phyloP scores from a whole-genome alignment of 2,113 vertebrate species.

The Xyrauchen texanus region DNA sequence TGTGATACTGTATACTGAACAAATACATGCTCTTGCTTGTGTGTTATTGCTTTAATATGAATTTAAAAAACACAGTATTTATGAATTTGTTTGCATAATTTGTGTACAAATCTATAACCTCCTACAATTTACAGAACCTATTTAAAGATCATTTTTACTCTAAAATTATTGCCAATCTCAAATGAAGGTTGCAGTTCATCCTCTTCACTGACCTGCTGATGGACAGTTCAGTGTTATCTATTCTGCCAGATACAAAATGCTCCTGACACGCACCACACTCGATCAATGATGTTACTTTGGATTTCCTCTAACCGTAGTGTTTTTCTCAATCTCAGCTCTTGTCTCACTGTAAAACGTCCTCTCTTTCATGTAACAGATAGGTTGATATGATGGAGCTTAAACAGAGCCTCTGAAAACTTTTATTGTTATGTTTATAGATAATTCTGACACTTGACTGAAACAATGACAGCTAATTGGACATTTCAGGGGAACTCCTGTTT shows the following conservation, averaged over 20 bases:
- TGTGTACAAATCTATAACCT: neutral
- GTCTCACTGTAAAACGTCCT: constrained; percentile 11
- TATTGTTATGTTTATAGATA: neutral
- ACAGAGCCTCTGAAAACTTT: constrained; percentile 19
- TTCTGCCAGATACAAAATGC: constrained; percentile 36
- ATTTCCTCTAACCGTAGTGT: neutral
- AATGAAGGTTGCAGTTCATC: neutral
- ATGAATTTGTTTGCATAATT: too few species aligned
- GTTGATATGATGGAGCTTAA: constrained; percentile 5
- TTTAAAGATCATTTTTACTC: too few species aligned
- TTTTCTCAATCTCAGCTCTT: constrained; percentile 17
- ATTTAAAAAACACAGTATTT: too few species aligned
- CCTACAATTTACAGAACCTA: neutral
- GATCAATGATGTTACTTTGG: constrained; percentile 29
- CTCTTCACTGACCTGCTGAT: neutral
- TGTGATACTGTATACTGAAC: too few species aligned
- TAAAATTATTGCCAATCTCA: too few species aligned
- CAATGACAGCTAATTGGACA: constrained; percentile 45
- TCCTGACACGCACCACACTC: constrained; percentile 17
- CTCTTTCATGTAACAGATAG: constrained; percentile 35
- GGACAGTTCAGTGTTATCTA: constrained; percentile 27
- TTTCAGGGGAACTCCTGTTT: constrained; percentile 1
- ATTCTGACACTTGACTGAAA: constrained; percentile 36
- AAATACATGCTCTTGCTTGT: too few species aligned
- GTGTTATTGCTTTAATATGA: too few species aligned